These are phyloP conservation scores for Melanotaenia nigrans DNA, from an alignment of 2,797 vertebrate genomes.

Conservation along the genomic window DNA sequence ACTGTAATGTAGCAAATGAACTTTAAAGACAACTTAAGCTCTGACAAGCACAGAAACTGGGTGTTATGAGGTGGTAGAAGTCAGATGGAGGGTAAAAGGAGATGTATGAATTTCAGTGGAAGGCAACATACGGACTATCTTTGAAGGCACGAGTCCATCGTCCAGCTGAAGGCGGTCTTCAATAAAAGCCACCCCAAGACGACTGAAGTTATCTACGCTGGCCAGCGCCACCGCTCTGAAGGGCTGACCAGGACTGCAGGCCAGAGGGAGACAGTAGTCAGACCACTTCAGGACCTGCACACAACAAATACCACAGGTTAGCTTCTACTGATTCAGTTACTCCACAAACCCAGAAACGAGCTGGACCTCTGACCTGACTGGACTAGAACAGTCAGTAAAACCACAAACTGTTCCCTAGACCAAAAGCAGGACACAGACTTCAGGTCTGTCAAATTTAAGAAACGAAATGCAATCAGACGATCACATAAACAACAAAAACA, in stretches of 20 bases:
- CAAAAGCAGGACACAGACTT: no score
- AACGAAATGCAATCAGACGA: no score
- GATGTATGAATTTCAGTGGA: neutral
- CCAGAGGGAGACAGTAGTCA: slow-evolving; percentile 90
- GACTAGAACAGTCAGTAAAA: no score
- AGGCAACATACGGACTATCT: slow-evolving; percentile 90
- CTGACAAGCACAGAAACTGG: no score
- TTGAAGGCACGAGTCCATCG: slow-evolving; percentile 88
- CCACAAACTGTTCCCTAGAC: no score
- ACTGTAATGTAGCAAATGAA: no score
- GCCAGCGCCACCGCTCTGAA: slow-evolving; percentile 89
- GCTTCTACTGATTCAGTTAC: neutral
- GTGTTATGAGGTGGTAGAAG: neutral
- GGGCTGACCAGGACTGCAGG: slow-evolving; percentile 85
- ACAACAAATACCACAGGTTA: slow-evolving; percentile 33
- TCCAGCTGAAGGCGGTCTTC: slow-evolving; percentile 93
- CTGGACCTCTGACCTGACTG: no score
- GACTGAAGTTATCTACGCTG: slow-evolving; percentile 91
- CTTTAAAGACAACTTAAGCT: no score
- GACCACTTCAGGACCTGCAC: slow-evolving; percentile 90
- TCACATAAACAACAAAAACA: no score
- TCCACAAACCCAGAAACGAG: no score
- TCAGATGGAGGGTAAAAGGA: neutral
- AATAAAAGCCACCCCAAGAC: slow-evolving; percentile 92
- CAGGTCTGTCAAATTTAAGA: no score